phyloP scores from a whole-genome alignment of 92 coral and sea anemone species.

The Zoanthus sociatus region DNA sequence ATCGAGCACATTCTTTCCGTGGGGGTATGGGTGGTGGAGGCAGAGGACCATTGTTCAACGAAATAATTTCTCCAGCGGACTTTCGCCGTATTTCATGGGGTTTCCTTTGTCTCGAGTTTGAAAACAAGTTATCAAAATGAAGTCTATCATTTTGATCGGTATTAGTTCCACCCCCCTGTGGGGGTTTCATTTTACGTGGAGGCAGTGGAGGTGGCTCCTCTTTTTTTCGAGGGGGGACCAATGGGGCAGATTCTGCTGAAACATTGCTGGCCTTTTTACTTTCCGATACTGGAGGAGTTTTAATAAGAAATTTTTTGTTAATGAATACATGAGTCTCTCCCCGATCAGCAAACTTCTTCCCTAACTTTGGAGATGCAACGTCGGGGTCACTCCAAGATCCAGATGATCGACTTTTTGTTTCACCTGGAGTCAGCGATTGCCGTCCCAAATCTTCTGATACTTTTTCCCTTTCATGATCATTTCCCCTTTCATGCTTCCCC shows the following conservation, averaged over 20 bases:
- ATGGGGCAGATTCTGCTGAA: slow-evolving; percentile 67
- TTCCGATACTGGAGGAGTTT: neutral
- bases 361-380: slow-evolving; percentile 9
- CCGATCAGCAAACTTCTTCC: neutral
- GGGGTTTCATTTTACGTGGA: slow-evolving; percentile 73
- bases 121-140: neutral
- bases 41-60: slow-evolving; percentile 2
- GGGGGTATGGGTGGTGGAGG: slow-evolving; percentile 95
- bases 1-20: slow-evolving; percentile 72
- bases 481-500: neutral
- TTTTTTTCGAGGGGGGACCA: slow-evolving; percentile 86
- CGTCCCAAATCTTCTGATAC: neutral
- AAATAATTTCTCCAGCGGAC: slow-evolving; percentile 18
- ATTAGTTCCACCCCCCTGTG: slow-evolving; percentile 23
- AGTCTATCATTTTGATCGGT: neutral
- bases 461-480: neutral
- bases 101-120: slow-evolving; percentile 19
- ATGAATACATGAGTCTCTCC: slow-evolving; percentile 34
- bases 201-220: slow-evolving; percentile 91
- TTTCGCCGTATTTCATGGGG: neutral
- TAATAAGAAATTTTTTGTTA: neutral
- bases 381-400: slow-evolving; percentile 35
- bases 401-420: neutral
- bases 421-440: neutral
- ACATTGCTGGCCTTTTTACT: slow-evolving; percentile 30